Base-by-base conservation (phyloP, 2,797 vertebrate species). In the Ciconia nigra region DNA sequence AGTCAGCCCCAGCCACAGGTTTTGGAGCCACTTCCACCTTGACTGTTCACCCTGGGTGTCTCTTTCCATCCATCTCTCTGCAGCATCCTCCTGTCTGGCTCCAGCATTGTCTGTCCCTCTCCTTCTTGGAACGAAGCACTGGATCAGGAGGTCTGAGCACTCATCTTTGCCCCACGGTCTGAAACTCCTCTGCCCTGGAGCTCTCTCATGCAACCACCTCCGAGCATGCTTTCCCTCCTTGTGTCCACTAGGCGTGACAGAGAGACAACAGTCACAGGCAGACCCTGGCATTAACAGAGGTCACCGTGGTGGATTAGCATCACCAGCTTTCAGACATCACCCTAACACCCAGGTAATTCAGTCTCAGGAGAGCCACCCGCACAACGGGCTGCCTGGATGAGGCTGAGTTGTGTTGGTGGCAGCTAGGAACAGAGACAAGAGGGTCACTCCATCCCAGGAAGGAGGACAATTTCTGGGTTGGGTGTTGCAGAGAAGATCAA, bases 191-290 rank as follows among this genome's bases (percentile, higher is more conserved):
- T 87, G 37, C 24, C 33, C 47, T 73, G 6, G 25, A 22, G 17
- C 3, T 39, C 24, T 81, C 39, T 69, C 47, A 37, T 28, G 19
- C 35, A 92, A 21, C 26, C 11, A 26, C 22, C 20, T 83, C 63
- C 3, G 5, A 86, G 58, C 46, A 52, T 31, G 15, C 22, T 7
- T 42, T 89, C 25, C 61, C 21, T 76, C n/a, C 35, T 4, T 20
- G 5, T 80, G 31, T 73, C 51, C n/a, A 8, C 5, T 2, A 28
- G 65, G 49, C 0, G 0, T 58, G 57, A n/a, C 66, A 73, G 41
- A 67, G 47, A 17, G 35, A 29, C 7, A 29, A 11, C n/a, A 58
- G 69, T 14, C 29, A 33, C 33, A 22, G 74, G 22, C 59, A 81
- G 51, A 22, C 6, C 26, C 78, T 63, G 54, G 19, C 55, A n/a